Conservation (phyloP, 2,113 vertebrate species). For the Menidia beryllina region DNA sequence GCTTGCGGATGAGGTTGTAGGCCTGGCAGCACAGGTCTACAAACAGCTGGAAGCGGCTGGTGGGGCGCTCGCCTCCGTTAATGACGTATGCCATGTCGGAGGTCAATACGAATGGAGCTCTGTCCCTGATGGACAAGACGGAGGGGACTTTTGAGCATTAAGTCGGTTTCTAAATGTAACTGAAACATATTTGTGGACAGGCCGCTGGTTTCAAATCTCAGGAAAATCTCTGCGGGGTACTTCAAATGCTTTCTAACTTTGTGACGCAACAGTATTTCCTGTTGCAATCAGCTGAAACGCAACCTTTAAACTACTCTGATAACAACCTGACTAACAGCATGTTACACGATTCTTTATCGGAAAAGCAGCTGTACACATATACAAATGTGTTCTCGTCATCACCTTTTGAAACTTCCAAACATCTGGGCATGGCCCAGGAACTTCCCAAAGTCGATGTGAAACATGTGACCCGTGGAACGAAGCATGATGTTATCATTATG, state of each 20-base stretch:
- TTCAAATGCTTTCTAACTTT: neutral
- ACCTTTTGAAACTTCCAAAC: slow-evolving; percentile 99
- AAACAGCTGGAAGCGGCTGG: slow-evolving; percentile 97
- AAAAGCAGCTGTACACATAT: neutral
- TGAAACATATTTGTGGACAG: neutral
- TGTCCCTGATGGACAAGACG: slow-evolving; percentile 84
- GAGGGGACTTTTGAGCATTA: neutral
- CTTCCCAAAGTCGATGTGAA: slow-evolving; percentile 98
- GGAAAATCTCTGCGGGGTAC: too few species aligned
- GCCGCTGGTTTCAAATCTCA: neutral
- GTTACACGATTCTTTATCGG: neutral
- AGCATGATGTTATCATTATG: slow-evolving; percentile 99
- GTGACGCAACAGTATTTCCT: neutral
- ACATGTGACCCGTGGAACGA: slow-evolving; percentile 96
- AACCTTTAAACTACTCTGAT: neutral
- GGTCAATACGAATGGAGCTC: slow-evolving; percentile 96
- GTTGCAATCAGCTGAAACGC: neutral
- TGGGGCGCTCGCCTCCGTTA: slow-evolving; percentile 96
- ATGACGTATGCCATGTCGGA: slow-evolving; percentile 99
- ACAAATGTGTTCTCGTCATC: neutral
- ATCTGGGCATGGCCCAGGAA: slow-evolving; percentile 98
- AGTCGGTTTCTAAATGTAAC: neutral
- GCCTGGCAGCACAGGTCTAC: slow-evolving; percentile 97
- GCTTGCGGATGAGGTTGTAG: slow-evolving; percentile 97
- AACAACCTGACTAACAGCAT: neutral